Evolutionary conservation across 1,140 invertebrate genomes (phyloP).

Genomic region (Chlorops oryzae): DNA sequence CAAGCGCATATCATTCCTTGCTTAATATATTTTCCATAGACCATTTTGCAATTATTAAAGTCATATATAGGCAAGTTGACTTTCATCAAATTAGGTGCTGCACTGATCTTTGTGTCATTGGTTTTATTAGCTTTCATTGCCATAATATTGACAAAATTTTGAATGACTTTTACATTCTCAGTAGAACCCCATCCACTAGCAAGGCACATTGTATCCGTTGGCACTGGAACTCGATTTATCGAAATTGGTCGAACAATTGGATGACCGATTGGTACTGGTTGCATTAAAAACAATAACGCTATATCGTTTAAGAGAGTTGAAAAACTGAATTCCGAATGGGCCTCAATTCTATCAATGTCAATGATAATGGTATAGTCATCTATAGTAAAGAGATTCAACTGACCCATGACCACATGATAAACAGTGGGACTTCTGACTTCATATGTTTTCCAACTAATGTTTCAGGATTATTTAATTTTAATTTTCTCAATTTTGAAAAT

Average conservation of each 20-base stretch:
- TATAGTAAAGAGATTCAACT: conserved; percentile 18
- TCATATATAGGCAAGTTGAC: conserved; percentile 20
- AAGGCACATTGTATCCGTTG: conserved; percentile 14
- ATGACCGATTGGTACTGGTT: not conserved
- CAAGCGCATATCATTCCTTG: conserved; percentile 30
- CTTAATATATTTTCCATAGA: not conserved
- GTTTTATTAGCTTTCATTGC: not conserved
- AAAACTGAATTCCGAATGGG: conserved; percentile 18
- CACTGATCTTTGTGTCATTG: not conserved
- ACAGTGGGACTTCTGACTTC: not conserved
- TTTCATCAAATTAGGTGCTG: conserved; percentile 20
- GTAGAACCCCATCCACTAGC: conserved; percentile 34
- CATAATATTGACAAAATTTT: not conserved
- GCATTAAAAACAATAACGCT: conserved; percentile 17
- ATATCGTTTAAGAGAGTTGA: conserved; percentile 15
- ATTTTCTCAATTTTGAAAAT: not conserved
- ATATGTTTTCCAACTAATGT: not conserved
- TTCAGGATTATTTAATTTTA: not conserved
- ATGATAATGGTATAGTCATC: conserved; percentile 10
- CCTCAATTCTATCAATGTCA: not conserved
- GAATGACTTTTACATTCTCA: conserved; percentile 20
- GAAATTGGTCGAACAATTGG: not conserved
- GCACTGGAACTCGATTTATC: not conserved
- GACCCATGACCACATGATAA: conserved; percentile 18
- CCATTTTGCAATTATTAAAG: not conserved